Base-by-base conservation (phyloP, 2,888 invertebrate genomes). In the Catocala sponsa region DNA sequence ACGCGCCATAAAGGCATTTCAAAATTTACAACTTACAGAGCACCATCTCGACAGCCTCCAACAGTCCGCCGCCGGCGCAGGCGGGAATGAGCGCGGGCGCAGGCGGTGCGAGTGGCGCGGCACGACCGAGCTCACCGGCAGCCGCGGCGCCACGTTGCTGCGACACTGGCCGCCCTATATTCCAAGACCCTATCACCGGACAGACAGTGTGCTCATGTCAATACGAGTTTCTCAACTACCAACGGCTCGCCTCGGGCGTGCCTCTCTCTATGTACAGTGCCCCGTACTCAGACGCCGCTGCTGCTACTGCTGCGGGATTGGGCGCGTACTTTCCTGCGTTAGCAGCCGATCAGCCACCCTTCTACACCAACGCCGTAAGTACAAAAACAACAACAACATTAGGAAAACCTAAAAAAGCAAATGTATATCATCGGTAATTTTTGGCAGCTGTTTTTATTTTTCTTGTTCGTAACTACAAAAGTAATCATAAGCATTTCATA, bases 131-230 rank as follows among this genome's bases (percentile, higher is more conserved):
- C 86, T 91, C 95, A 70, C 91, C 95, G 50, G 89, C 94, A 59
- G 92, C 95, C 65, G 88, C 95, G 60, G 94, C 95, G 74, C 93
- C 95, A 68, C 93, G 98, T 81, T 98, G 98, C 95, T 98, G 98
- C 95, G 98, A 98, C 95, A 98, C 98, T 74, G 98, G 98, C 75
- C 96, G 98, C 83, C 97, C 98, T 72, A 96, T 98, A 88, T 98
- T 98, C 95, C 98, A 98, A 86, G 98, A 98, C 92, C 98, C 98
- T 49, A 95, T 98, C 78, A 97, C 98, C 77, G 98, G 98, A 59
- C 98, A 98, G 91, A 97, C 97, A 60, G 97, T 98, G 71, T 98
- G 98, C 94, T 98, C 98, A 81, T 98, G 98, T 92, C 98, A 98
- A 91, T 98, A 98, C 94, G 98, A 98, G 94, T 96, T 98, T 80